These are phyloP conservation scores for Phorcus lineatus DNA, from an alignment of 2,888 invertebrate species.

Conservation along the genomic window DNA sequence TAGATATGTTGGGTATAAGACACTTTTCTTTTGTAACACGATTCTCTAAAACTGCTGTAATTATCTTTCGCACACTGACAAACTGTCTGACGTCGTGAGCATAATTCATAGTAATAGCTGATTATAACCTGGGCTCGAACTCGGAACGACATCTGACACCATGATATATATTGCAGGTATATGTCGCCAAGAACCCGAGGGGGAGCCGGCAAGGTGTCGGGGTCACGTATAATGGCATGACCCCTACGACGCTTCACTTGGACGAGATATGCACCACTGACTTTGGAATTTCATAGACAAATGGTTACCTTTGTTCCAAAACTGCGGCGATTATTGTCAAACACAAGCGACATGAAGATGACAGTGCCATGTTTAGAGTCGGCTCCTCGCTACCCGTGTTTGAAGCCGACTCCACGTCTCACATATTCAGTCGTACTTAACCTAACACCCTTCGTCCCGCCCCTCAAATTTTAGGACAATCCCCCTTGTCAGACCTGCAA, in stretches of 20 bases:
- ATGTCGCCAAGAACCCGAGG: slow-evolving; percentile 4
- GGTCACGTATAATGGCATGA: slow-evolving; percentile 10
- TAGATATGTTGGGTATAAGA: neutral
- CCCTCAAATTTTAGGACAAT: neutral
- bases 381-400: neutral
- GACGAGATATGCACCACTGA: neutral
- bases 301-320: slow-evolving; percentile 17
- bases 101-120: slow-evolving; percentile 20
- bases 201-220: neutral
- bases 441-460: slow-evolving; percentile 2
- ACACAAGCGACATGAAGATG: neutral
- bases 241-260: slow-evolving; percentile 6
- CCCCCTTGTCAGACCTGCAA: neutral
- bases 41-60: neutral
- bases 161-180: slow-evolving; percentile 2
- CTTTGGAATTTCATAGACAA: slow-evolving; percentile 20
- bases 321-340: slow-evolving; percentile 1
- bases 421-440: neutral
- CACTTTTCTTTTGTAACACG: neutral
- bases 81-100: neutral
- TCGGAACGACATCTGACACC: neutral
- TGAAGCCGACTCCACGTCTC: slow-evolving; percentile 2
- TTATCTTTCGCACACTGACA: slow-evolving; percentile 18
- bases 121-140: neutral
- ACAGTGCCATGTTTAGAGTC: neutral